Evolutionary conservation across 2,113 vertebrate species (phyloP).

Genomic region (Lagenorhynchus albirostris): DNA sequence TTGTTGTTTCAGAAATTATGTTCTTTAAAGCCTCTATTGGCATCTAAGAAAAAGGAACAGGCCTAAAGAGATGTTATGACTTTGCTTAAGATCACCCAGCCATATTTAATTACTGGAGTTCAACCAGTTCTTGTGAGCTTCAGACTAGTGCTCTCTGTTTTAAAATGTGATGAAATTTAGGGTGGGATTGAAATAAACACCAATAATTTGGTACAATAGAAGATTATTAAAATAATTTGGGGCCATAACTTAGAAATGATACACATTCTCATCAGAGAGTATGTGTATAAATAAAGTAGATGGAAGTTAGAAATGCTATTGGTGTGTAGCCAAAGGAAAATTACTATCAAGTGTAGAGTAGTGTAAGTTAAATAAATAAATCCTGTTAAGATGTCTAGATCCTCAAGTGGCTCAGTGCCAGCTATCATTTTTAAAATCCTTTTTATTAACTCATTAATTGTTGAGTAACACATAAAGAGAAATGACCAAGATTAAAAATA

Average conservation of each 20-base stretch:
- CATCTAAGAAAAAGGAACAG: neutral
- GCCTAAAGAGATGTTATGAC: neutral
- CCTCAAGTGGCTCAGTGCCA: neutral
- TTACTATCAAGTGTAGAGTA: conserved; percentile 10
- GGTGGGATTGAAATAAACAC: neutral
- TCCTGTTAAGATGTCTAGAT: conserved; percentile 17
- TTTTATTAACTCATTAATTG: conserved; percentile 29
- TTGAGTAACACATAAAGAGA: conserved; percentile 4
- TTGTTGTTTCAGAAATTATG: neutral
- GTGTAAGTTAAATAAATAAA: conserved; percentile 40
- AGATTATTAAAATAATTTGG: conserved; percentile 1
- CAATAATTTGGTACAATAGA: neutral
- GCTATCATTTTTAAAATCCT: conserved; percentile 7
- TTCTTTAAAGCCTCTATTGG: neutral
- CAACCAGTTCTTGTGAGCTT: neutral
- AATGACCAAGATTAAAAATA: neutral
- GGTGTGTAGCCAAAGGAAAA: conserved; percentile 42
- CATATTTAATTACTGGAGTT: neutral
- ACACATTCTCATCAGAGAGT: neutral
- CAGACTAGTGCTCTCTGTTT: neutral
- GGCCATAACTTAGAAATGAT: neutral
- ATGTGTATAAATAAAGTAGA: conserved; percentile 14
- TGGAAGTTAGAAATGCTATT: conserved; percentile 5
- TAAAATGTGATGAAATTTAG: conserved; percentile 2
- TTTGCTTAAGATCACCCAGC: neutral